These are phyloP conservation scores for Hippocampus mohnikei DNA, from an alignment of 2,113 vertebrate species.

Conservation along the genomic window DNA sequence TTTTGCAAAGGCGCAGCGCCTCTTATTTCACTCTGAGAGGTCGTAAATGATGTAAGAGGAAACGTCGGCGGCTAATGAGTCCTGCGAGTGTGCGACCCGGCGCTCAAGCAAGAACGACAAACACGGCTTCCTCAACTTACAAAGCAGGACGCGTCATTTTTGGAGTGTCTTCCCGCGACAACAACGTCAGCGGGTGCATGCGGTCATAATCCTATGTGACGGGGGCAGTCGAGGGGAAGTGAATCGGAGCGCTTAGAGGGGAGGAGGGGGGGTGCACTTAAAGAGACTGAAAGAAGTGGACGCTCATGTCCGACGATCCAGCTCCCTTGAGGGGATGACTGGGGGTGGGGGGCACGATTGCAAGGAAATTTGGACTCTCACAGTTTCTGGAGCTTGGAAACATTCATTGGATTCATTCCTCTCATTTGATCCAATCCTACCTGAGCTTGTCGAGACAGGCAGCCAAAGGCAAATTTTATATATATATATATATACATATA, in stretches of 20 bases:
- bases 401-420: slow-evolving; percentile 13
- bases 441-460: slow-evolving; percentile 33
- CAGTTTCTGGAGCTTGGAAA: slow-evolving; percentile 4
- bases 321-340: slow-evolving; percentile 18
- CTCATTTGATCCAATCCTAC: slow-evolving; percentile 20
- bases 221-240: slow-evolving; percentile 60
- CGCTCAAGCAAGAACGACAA: slow-evolving; percentile 11
- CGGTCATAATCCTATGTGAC: slow-evolving; percentile 67
- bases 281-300: slow-evolving; percentile 21
- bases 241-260: slow-evolving; percentile 56
- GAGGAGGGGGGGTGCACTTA: slow-evolving; percentile 48
- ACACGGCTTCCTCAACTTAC: slow-evolving; percentile 41
- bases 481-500: no score
- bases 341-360: not conserved
- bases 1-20: slow-evolving; percentile 1
- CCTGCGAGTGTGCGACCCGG: not conserved
- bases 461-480: slow-evolving; percentile 35
- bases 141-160: slow-evolving; percentile 33
- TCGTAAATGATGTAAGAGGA: slow-evolving; percentile 3
- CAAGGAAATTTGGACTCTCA: not conserved
- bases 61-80: not conserved
- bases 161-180: slow-evolving; percentile 49
- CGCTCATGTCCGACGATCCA: slow-evolving; percentile 15
- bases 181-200: slow-evolving; percentile 54
- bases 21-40: slow-evolving; percentile 6